Evolutionary conservation across 2,797 vertebrate genomes (phyloP).

Genomic region (Triplophysa yarkandensis): DNA sequence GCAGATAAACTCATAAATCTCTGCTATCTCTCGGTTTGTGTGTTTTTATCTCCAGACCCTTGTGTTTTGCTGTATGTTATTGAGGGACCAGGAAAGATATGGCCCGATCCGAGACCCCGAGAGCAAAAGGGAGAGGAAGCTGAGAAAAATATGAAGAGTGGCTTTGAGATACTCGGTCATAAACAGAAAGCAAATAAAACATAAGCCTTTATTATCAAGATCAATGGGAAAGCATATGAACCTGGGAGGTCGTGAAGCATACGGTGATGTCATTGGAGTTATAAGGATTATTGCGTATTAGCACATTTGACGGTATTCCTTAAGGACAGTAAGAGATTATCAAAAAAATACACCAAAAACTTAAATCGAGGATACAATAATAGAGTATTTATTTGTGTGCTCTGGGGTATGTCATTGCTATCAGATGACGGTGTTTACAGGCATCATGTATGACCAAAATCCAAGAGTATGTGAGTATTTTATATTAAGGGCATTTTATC

Average conservation of each 20-base stretch:
- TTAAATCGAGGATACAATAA: constrained; percentile 36
- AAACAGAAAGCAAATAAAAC: constrained; percentile 15
- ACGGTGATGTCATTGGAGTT: constrained; percentile 19
- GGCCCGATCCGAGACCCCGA: constrained; percentile 64
- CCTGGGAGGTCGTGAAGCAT: constrained; percentile 9
- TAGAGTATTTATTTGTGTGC: constrained; percentile 22
- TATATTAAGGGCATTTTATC: too few species aligned
- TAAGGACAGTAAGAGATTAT: constrained; percentile 55
- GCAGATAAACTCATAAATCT: constrained; percentile 66
- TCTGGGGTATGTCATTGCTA: constrained; percentile 16
- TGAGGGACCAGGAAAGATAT: constrained; percentile 68
- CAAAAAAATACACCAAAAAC: constrained; percentile 25
- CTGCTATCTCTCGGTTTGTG: constrained; percentile 41
- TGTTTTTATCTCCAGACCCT: constrained; percentile 58
- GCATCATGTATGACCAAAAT: neutral
- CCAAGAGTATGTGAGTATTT: neutral
- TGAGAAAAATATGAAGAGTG: constrained; percentile 65
- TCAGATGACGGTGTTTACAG: constrained; percentile 8
- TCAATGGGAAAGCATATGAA: constrained; percentile 13
- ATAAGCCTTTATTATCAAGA: neutral
- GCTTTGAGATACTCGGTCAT: constrained; percentile 57
- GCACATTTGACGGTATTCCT: constrained; percentile 48
- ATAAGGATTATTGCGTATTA: constrained; percentile 52
- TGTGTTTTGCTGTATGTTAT: constrained; percentile 73
- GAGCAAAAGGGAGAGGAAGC: constrained; percentile 1